Percentiles rank a stretch among this genome's conserved stretches.
Conservation (phyloP, 2,888 invertebrate species). For the Dynastes maya region DNA sequence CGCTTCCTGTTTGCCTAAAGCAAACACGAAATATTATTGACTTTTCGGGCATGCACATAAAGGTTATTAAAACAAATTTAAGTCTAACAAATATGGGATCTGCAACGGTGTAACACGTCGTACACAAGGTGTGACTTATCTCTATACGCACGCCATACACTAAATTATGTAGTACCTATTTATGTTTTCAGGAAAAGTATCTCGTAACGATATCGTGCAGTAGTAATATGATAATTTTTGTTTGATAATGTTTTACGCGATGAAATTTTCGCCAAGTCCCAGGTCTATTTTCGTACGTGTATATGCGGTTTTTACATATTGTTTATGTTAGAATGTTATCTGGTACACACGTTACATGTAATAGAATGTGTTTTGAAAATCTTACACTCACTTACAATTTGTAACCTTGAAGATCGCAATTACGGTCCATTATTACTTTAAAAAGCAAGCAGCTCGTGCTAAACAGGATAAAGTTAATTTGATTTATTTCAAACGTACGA, state of each 20-base stretch:
- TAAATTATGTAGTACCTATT: not conserved
- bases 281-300: not conserved
- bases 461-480: slow-evolving; percentile 8
- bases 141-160: not conserved
- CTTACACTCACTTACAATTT: not conserved
- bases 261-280: not conserved
- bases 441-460: not conserved
- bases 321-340: slow-evolving; percentile 1
- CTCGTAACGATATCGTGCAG: not conserved
- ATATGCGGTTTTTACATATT: not conserved
- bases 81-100: not conserved
- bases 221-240: slow-evolving; percentile 1
- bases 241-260: not conserved
- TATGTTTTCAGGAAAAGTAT: not conserved
- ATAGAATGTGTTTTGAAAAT: slow-evolving; percentile 12
- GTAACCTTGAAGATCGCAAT: not conserved
- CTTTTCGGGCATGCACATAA: not conserved
- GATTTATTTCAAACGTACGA: not conserved
- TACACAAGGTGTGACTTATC: no score
- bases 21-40: slow-evolving; percentile 14
- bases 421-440: not conserved
- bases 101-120: not conserved
- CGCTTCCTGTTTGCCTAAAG: slow-evolving; percentile 5
- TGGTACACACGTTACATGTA: slow-evolving; percentile 1
- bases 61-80: not conserved